phyloP scores from a whole-genome alignment of 2,113 vertebrate genomes.

The Tympanuchus pallidicinctus region DNA sequence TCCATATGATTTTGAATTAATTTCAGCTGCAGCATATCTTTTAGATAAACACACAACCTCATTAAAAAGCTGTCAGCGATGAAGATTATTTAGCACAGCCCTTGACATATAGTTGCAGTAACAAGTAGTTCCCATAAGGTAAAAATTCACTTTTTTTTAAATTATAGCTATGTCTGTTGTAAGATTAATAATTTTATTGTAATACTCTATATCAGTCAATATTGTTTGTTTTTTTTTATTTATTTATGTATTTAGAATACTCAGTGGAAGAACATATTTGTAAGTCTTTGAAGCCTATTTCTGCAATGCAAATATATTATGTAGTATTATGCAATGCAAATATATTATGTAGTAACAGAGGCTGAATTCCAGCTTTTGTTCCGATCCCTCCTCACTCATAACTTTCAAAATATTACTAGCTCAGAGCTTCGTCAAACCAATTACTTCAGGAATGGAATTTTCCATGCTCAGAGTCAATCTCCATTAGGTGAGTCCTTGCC shows the following conservation, averaged over 20 bases:
- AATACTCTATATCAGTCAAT: background rate
- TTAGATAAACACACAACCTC: background rate
- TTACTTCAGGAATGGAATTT: background rate
- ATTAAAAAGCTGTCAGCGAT: background rate
- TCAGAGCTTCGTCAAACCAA: background rate
- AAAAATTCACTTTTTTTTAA: background rate
- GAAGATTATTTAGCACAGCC: background rate
- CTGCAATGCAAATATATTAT: background rate
- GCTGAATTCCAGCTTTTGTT: background rate
- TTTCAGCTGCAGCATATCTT: background rate
- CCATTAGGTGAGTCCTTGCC: rapidly evolving
- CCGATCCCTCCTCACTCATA: background rate
- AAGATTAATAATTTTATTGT: background rate
- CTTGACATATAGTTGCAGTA: background rate
- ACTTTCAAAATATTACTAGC: background rate
- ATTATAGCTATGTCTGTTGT: background rate
- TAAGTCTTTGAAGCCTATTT: background rate
- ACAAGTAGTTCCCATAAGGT: background rate
- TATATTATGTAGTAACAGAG: background rate
- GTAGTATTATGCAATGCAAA: background rate
- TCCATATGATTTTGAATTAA: slow-evolving; percentile 4
- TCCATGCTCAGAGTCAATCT: background rate
- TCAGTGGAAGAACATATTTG: background rate
- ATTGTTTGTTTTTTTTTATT: background rate
- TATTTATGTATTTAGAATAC: background rate